phyloP scores from a whole-genome alignment of 1,140 invertebrate genomes.

The Hesperophylax magnus region DNA sequence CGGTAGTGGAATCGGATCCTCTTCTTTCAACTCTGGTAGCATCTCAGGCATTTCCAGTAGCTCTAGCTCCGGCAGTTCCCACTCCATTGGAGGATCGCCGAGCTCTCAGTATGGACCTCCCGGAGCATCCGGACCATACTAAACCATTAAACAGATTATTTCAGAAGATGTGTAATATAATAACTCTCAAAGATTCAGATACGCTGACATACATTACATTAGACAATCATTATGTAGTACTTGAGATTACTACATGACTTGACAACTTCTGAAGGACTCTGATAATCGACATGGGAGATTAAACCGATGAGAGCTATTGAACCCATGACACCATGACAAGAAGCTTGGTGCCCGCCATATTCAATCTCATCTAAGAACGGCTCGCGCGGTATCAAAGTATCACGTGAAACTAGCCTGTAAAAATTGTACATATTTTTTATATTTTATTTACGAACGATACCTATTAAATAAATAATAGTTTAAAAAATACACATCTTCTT shows the following conservation, averaged over 20 bases:
- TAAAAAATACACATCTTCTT: not conserved
- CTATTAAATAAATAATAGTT: conserved; percentile 16
- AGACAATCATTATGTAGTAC: too few relatives aligned
- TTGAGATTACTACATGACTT: too few relatives aligned
- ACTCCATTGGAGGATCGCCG: not conserved
- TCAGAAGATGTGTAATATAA: not conserved
- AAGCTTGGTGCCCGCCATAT: conserved; percentile 6
- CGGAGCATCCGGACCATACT: conserved; percentile 68
- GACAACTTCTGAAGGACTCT: too few relatives aligned
- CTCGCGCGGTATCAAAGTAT: not conserved
- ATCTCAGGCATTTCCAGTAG: not conserved
- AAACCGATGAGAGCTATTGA: too few relatives aligned
- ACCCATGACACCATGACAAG: conserved; percentile 31
- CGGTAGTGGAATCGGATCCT: conserved; percentile 56
- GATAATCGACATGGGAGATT: too few relatives aligned
- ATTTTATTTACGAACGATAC: conserved; percentile 30
- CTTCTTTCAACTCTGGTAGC: conserved; percentile 43
- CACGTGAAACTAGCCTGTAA: conserved; percentile 29
- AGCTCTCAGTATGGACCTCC: conserved; percentile 64
- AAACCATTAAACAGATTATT: conserved; percentile 54
- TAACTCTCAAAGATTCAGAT: too few relatives aligned
- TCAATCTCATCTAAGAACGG: conserved; percentile 7
- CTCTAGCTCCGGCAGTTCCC: not conserved
- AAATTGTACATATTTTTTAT: conserved; percentile 50
- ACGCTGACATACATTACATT: too few relatives aligned